Base-by-base conservation (phyloP, 2,797 vertebrate genomes). In the Setipinna tenuifilis region DNA sequence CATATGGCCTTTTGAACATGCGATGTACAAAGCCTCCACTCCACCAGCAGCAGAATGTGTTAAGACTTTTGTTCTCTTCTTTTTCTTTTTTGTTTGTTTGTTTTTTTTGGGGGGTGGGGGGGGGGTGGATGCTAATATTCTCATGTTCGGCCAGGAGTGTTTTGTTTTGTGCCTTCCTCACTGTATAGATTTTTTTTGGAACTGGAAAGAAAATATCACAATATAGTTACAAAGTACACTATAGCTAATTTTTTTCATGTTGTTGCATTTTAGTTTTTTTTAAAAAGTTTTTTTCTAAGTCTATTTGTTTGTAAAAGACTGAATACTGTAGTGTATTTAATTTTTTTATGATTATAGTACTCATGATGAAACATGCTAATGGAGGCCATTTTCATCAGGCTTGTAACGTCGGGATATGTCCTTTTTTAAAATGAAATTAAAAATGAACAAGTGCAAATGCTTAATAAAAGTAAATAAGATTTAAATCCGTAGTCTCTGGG, bases 391-490 rank as follows among this genome's bases (percentile, higher is more conserved):
- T 78, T 41, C 31, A 78, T 44, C 35, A 25, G n/a, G 25, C 61
- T 65, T 21, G 31, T 44, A 78, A 78, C 71, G 31, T 78, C 17
- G 28, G 7, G 31, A 41, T 35, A 44, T 75, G 3, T 21, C 31
- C 0, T 41, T 78, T 78, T 78, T 71, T 28, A 31, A 17, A 5
- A 59, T 19, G 58, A 59, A 71, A 21, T 59, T 59, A 19, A 44
- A 78, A 78, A 68, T 14, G 0, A 35, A 71, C 65, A 11, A 78
- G 44, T 44, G 35, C 17, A 78, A 75, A 78, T 21, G 5, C 17
- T 44, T 44, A 78, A 78, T 78, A 78, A 78, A 78, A 78, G 35
- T 78, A 78, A 41, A 78, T 44, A 78, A 41, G 71, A 41, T 41
- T 21, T 78, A 17, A 78, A 19, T 78, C 17, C 44, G 58, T 59